These are phyloP conservation scores for Brachionus calyciflorus DNA, from an alignment of 1,140 invertebrate genomes.

Conservation along the genomic window DNA sequence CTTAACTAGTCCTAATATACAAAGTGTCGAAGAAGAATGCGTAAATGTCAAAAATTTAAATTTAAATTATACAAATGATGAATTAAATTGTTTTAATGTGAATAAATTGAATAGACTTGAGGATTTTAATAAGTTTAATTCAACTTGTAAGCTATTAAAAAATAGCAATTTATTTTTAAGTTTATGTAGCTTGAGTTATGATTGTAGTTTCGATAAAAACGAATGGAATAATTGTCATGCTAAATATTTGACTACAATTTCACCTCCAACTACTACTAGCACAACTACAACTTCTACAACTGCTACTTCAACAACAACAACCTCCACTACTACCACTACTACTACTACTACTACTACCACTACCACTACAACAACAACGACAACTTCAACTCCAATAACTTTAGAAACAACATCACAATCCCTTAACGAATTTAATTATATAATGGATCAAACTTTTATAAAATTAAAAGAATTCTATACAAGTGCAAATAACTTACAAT, in stretches of 20 bases:
- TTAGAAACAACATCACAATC: neutral
- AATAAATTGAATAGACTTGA: neutral
- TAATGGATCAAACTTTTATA: neutral
- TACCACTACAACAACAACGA: neutral
- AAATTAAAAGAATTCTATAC: slow-evolving; percentile 40
- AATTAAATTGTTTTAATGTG: slow-evolving; percentile 1
- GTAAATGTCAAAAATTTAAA: neutral
- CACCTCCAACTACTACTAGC: neutral
- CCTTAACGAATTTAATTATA: neutral
- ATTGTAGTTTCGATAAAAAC: neutral
- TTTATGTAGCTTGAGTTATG: neutral
- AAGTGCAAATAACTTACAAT: neutral
- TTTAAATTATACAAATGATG: neutral
- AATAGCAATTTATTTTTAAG: neutral
- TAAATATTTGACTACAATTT: neutral
- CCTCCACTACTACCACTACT: neutral
- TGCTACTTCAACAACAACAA: neutral
- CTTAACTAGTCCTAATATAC: neutral
- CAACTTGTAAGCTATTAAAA: neutral
- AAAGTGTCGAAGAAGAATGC: neutral
- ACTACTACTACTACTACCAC: neutral
- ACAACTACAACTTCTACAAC: neutral
- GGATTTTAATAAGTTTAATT: neutral
- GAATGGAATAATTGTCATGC: neutral
- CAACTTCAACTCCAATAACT: neutral